Conservation (phyloP, 2,797 vertebrate species). For the Sebastes jordani region DNA sequence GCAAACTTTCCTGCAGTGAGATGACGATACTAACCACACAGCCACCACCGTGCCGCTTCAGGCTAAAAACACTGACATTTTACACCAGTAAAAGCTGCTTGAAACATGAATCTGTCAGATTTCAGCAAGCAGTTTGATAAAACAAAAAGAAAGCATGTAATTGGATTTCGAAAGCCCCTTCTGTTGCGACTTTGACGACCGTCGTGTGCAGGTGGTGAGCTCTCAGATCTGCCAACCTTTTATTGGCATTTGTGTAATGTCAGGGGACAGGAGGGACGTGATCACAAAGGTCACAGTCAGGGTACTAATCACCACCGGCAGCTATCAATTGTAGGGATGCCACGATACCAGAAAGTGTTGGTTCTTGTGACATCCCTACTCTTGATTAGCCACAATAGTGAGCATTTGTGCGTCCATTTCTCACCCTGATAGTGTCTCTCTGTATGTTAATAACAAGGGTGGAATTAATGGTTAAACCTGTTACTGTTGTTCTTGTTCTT, state of each 20-base stretch:
- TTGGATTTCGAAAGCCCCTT: background rate
- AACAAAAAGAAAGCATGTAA: background rate
- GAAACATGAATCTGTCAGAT: background rate
- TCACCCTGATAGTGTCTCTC: background rate
- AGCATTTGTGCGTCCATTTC: too few relatives aligned
- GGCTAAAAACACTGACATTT: background rate
- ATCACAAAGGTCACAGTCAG: conserved; percentile 5
- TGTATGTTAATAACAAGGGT: background rate
- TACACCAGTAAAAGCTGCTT: background rate
- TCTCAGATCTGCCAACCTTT: conserved; percentile 11
- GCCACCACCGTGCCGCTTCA: background rate
- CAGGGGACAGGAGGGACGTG: background rate
- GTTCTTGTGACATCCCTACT: too few relatives aligned
- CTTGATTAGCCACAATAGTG: too few relatives aligned
- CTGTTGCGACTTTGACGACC: background rate
- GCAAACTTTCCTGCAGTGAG: background rate
- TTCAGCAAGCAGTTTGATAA: conserved; percentile 9
- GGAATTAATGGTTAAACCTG: background rate
- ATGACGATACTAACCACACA: background rate
- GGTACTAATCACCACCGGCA: background rate
- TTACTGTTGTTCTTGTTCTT: background rate
- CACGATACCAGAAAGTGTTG: too few relatives aligned
- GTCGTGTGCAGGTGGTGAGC: background rate
- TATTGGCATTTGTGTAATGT: conserved; percentile 27
- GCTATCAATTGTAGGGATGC: too few relatives aligned